phyloP scores from a whole-genome alignment of 2,888 invertebrate genomes.

The Pinctada fucata region DNA sequence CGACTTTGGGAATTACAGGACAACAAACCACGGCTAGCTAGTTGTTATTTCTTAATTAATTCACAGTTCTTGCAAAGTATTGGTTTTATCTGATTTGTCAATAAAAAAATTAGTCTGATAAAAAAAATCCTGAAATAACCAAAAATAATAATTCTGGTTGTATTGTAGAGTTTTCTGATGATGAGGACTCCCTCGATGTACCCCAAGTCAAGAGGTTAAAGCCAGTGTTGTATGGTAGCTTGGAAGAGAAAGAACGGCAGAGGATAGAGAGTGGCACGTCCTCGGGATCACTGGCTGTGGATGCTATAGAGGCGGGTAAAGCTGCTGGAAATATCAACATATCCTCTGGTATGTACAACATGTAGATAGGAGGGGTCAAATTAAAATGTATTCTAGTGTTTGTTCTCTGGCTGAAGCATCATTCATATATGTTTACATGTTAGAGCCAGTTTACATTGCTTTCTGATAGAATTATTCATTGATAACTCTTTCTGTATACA shows the following conservation, averaged over 20 bases:
- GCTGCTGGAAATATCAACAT: slow-evolving; percentile 83
- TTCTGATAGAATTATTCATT: background rate
- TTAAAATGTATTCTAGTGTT: background rate
- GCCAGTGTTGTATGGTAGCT: slow-evolving; percentile 91
- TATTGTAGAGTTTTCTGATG: slow-evolving; percentile 80
- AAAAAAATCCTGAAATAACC: no score
- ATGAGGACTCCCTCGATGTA: slow-evolving; percentile 83
- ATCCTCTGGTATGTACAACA: slow-evolving; percentile 70
- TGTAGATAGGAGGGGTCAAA: no score
- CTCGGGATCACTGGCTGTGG: slow-evolving; percentile 52
- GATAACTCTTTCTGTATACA: no score
- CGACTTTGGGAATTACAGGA: no score
- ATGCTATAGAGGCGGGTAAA: slow-evolving; percentile 79
- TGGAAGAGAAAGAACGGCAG: slow-evolving; percentile 88
- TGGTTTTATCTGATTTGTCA: no score
- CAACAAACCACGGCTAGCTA: no score
- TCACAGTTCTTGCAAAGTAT: no score
- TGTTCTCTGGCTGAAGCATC: background rate
- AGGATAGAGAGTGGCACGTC: slow-evolving; percentile 81
- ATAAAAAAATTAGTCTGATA: no score
- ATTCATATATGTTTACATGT: background rate
- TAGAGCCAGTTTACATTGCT: background rate
- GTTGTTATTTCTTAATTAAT: no score
- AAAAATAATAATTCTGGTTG: no score
- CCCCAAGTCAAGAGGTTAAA: slow-evolving; percentile 83